These are phyloP conservation scores for Drosophila subquinaria DNA, from an alignment of 2,888 invertebrate species.

Conservation along the genomic window DNA sequence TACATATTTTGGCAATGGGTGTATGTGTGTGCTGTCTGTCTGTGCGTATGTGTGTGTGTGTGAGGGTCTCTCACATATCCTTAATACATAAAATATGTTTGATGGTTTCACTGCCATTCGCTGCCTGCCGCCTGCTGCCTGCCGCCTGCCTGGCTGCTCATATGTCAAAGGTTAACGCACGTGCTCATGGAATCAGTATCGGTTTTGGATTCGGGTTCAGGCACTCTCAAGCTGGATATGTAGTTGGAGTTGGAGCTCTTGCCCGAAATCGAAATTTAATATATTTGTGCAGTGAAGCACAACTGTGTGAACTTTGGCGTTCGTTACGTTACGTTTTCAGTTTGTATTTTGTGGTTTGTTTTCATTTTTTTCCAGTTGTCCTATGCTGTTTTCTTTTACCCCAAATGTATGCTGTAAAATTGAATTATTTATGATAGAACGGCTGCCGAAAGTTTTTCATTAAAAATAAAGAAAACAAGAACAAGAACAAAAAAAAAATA, in stretches of 20 bases:
- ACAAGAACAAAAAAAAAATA: background rate
- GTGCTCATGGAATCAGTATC: slow-evolving; percentile 69
- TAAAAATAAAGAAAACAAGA: slow-evolving; percentile 16
- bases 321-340: slow-evolving; percentile 39
- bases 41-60: slow-evolving; percentile 15
- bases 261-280: slow-evolving; percentile 71
- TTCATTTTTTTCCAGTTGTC: slow-evolving; percentile 14
- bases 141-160: slow-evolving; percentile 53
- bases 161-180: slow-evolving; percentile 83
- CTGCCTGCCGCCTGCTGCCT: slow-evolving; percentile 4
- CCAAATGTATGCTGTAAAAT: slow-evolving; percentile 59
- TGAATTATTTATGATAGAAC: slow-evolving; percentile 76
- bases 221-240: slow-evolving; percentile 13
- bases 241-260: slow-evolving; percentile 27
- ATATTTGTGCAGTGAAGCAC: slow-evolving; percentile 71
- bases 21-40: slow-evolving; percentile 22
- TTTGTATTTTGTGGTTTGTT: slow-evolving; percentile 54
- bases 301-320: slow-evolving; percentile 63
- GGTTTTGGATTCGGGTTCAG: slow-evolving; percentile 49
- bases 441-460: slow-evolving; percentile 52
- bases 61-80: slow-evolving; percentile 52
- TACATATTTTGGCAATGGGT: slow-evolving; percentile 32
- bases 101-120: slow-evolving; percentile 66
- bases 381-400: slow-evolving; percentile 13
- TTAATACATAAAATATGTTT: slow-evolving; percentile 82